Conservation (phyloP, 1,140 invertebrate species). For the Melanaphis sacchari region DNA sequence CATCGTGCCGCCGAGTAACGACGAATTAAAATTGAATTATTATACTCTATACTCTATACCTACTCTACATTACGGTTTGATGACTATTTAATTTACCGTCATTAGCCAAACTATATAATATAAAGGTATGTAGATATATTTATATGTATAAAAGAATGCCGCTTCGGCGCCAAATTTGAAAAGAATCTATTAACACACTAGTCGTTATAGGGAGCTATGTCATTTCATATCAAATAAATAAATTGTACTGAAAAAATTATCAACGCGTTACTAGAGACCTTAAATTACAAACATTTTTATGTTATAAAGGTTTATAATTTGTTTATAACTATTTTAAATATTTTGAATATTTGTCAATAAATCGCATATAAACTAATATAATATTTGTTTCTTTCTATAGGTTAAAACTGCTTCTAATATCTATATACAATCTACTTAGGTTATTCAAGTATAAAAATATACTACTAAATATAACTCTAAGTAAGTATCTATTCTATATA, state of each 20-base stretch:
- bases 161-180: constrained; percentile 8
- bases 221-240: neutral
- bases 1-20: neutral
- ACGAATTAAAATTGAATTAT: constrained; percentile 46
- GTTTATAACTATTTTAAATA: neutral
- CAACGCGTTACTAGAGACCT: neutral
- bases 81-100: constrained; percentile 43
- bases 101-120: constrained; percentile 11
- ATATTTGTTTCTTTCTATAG: neutral
- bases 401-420: neutral
- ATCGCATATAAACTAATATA: neutral
- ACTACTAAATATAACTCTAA: neutral
- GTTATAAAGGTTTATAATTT: too few species aligned
- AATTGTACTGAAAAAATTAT: neutral
- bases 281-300: neutral
- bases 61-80: constrained; percentile 20
- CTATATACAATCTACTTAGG: neutral
- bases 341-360: neutral
- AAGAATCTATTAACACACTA: neutral
- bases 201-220: neutral
- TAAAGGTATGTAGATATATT: neutral
- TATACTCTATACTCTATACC: neutral
- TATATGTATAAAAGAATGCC: neutral
- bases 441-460: neutral
- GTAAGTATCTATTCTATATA: too few species aligned